Percentiles rank a stretch among this genome's conserved stretches.
Evolutionary conservation across 37 sponge, comb jelly and placozoan genomes (phyloP).

Genomic region (Lycopodina hypogea): DNA sequence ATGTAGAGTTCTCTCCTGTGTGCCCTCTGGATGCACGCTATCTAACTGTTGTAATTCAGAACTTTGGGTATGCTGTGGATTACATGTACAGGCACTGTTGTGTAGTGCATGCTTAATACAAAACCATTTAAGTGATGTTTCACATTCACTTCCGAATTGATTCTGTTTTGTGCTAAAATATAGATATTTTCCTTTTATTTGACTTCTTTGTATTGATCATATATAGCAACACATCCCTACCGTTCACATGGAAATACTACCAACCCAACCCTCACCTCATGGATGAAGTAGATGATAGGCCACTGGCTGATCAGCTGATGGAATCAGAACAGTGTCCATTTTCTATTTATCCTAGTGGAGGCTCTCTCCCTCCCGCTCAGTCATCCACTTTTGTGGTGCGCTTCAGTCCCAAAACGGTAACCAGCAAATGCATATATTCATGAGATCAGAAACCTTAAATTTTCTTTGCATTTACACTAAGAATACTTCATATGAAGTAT

Average conservation of each 20-base stretch:
- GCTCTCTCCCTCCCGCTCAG: constrained; percentile 13
- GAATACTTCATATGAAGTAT: too few relatives aligned
- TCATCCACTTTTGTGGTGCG: constrained; percentile 18
- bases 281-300: neutral
- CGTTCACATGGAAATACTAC: constrained; percentile 56
- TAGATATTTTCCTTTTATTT: neutral
- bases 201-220: neutral
- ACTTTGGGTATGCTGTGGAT: constrained; percentile 40
- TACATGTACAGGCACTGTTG: neutral
- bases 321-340: constrained; percentile 20
- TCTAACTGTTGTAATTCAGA: constrained; percentile 41
- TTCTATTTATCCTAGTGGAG: constrained; percentile 31
- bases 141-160: too few relatives aligned
- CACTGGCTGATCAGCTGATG: constrained; percentile 8
- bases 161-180: too few relatives aligned
- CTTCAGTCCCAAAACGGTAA: constrained; percentile 42
- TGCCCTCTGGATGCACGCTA: constrained; percentile 32
- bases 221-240: constrained; percentile 28
- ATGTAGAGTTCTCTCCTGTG: constrained; percentile 29
- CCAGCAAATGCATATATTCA: neutral
- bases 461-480: too few relatives aligned
- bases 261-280: constrained; percentile 36
- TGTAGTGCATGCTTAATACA: too few relatives aligned
- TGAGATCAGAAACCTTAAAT: too few relatives aligned
- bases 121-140: too few relatives aligned